Conservation (phyloP, 2,797 vertebrate genomes). For the Calcarius lapponicus region DNA sequence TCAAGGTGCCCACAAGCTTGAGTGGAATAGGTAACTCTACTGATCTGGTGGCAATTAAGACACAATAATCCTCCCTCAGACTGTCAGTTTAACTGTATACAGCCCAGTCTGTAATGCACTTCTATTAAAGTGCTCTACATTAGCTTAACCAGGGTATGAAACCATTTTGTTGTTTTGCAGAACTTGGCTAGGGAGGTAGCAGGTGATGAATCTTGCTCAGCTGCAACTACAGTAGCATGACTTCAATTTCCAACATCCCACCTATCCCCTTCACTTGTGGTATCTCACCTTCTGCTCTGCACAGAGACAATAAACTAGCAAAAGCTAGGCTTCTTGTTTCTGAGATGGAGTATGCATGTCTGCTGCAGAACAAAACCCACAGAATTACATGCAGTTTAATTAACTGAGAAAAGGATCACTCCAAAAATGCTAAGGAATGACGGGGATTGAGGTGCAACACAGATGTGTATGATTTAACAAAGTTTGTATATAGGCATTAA, state of each 20-base stretch:
- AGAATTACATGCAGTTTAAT: neutral
- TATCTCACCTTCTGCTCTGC: neutral
- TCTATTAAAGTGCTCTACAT: neutral
- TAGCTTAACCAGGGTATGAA: neutral
- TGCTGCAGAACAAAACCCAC: neutral
- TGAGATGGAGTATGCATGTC: neutral
- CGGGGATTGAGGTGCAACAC: neutral
- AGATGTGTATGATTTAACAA: neutral
- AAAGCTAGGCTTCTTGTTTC: neutral
- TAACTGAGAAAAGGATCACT: neutral
- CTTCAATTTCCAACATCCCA: neutral
- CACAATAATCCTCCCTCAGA: neutral
- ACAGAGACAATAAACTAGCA: neutral
- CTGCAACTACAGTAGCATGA: neutral
- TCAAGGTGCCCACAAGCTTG: neutral
- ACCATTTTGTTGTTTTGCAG: neutral
- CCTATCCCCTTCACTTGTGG: neutral
- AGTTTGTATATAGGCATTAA: neutral
- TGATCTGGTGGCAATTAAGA: neutral
- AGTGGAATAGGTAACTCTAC: neutral
- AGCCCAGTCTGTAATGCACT: neutral
- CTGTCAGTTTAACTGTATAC: neutral
- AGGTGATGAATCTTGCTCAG: neutral
- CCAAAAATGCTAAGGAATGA: neutral
- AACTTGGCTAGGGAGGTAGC: neutral